Percentiles rank a stretch among this genome's conserved stretches.
Conservation (phyloP, 2,888 invertebrate species). For the Tricholauxania praeusta region DNA sequence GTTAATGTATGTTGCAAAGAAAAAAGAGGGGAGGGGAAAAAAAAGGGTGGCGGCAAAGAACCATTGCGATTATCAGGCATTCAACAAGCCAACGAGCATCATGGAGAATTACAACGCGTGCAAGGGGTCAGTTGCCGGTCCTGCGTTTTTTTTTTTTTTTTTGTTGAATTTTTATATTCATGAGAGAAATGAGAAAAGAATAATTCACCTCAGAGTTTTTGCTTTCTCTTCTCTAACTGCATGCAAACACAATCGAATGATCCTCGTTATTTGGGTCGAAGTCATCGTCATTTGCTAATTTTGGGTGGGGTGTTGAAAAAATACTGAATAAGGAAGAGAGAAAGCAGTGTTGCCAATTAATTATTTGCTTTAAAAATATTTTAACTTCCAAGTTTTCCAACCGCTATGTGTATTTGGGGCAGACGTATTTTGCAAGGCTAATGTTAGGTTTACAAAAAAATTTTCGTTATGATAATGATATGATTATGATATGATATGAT, state of each 20-base stretch:
- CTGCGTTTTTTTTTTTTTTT: not conserved
- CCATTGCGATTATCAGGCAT: not conserved
- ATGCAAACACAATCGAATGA: not conserved
- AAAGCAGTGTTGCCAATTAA: no score
- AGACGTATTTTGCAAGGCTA: no score
- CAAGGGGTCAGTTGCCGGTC: not conserved
- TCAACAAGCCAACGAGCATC: constrained; percentile 11
- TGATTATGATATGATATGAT: no score
- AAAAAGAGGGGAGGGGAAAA: not conserved
- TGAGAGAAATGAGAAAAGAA: constrained; percentile 11
- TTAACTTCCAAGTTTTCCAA: no score
- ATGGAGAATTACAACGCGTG: constrained; percentile 17
- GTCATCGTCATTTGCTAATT: not conserved
- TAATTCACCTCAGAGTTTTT: not conserved
- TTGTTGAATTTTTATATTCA: not conserved
- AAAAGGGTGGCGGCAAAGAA: not conserved
- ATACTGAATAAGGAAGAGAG: no score
- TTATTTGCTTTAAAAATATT: no score
- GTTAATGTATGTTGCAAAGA: no score
- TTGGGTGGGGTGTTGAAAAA: constrained; percentile 5
- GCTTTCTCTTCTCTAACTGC: constrained; percentile 6
- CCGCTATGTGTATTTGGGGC: no score
- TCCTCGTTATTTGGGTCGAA: constrained; percentile 10
- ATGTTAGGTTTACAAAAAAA: no score
- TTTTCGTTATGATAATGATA: no score